Percentiles rank a stretch among this genome's conserved stretches.
These are phyloP conservation scores for Sarotherodon lohbergeri DNA, from an alignment of 2,113 vertebrate species.

Conservation along the genomic window DNA sequence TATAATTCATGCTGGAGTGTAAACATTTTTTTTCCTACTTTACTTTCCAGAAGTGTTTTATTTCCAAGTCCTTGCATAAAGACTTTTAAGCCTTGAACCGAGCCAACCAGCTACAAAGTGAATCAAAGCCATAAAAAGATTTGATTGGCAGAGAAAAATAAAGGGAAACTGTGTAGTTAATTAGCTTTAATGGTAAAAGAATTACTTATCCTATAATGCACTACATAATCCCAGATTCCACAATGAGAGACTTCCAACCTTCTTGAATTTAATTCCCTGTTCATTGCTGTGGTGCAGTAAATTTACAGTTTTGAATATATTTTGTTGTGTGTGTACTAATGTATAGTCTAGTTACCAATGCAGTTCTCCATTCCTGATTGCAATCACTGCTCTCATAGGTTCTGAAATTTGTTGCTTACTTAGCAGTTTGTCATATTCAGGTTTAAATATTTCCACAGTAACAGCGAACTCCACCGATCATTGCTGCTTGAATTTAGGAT, in stretches of 20 bases:
- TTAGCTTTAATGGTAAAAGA: neutral
- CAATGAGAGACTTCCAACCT: neutral
- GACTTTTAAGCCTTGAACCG: neutral
- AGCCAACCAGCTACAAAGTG: neutral
- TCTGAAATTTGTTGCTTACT: neutral
- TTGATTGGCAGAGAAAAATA: neutral
- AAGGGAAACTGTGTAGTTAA: neutral
- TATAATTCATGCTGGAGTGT: neutral
- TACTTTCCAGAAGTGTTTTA: neutral
- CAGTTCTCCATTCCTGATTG: no score
- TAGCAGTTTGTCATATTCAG: neutral
- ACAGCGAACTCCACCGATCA: neutral
- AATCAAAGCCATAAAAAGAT: neutral
- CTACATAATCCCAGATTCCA: no score
- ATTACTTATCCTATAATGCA: neutral
- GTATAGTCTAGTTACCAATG: neutral
- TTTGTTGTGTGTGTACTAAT: neutral
- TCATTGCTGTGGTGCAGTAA: neutral
- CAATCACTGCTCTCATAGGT: neutral
- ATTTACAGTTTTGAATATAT: neutral
- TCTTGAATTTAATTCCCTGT: neutral
- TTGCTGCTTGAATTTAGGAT: neutral
- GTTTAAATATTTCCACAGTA: neutral
- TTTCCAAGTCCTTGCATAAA: neutral
- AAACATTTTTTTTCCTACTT: neutral